phyloP scores from a whole-genome alignment of 2,113 vertebrate genomes.

The Elanus axillaris region DNA sequence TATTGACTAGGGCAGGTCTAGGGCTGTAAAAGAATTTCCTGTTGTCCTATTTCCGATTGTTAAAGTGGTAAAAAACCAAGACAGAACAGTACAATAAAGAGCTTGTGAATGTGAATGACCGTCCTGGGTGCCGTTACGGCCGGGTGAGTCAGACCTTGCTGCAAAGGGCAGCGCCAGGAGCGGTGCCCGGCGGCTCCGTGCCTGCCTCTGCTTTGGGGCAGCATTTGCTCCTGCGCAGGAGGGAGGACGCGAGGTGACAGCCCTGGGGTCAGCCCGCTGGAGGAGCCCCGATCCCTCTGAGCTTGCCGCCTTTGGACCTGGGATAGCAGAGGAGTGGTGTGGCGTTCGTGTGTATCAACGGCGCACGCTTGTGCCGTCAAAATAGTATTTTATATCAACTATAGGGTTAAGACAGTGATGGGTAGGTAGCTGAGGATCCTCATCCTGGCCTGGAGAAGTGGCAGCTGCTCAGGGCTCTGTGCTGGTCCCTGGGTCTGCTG shows the following conservation, averaged over 20 bases:
- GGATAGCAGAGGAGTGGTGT: background rate
- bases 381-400: background rate
- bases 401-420: background rate
- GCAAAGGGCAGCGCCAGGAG: background rate
- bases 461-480: background rate
- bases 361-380: background rate
- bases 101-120: background rate
- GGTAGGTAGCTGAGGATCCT: background rate
- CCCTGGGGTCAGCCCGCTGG: background rate
- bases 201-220: background rate
- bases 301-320: background rate
- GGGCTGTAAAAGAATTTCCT: constrained; percentile 37
- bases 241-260: background rate
- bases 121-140: background rate
- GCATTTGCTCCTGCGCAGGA: background rate
- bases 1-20: constrained; percentile 8
- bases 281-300: background rate
- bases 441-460: rapidly evolving
- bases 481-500: background rate
- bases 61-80: background rate
- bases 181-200: rapidly evolving
- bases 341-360: background rate
- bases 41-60: constrained; percentile 13
- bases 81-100: background rate
- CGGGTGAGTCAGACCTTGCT: background rate